Evolutionary conservation across 2,888 invertebrate species (phyloP).

Genomic region (Agrochola litura): DNA sequence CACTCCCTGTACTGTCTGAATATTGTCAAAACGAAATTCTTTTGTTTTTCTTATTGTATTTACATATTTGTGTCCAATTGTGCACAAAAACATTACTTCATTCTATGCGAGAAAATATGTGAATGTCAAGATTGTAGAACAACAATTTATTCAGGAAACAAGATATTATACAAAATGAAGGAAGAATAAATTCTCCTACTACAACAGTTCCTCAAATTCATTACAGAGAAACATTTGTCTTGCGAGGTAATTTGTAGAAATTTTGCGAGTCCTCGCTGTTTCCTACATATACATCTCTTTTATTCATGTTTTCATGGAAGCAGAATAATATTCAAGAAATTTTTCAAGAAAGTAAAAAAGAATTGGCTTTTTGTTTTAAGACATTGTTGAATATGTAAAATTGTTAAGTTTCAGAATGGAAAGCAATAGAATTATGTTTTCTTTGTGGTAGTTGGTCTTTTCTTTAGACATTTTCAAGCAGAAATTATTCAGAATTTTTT

Average conservation of each 20-base stretch:
- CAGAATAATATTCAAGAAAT: constrained; percentile 16
- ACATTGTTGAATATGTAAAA: constrained; percentile 19
- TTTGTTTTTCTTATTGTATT: background rate
- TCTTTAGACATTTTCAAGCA: background rate
- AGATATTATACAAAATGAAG: constrained; percentile 12
- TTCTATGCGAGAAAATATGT: background rate
- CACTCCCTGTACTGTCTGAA: background rate
- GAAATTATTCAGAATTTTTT: background rate
- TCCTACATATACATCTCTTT: background rate
- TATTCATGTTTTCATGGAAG: constrained; percentile 39
- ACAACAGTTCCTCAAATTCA: constrained; percentile 37
- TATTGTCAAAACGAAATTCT: background rate
- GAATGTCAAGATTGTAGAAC: constrained; percentile 10
- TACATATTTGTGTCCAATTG: background rate
- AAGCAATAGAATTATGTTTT: constrained; percentile 6
- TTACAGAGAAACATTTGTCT: constrained; percentile 25
- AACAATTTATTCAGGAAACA: constrained; percentile 19
- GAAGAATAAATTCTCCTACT: constrained; percentile 27
- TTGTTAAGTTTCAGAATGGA: background rate
- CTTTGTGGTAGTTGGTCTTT: background rate
- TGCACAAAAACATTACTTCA: background rate
- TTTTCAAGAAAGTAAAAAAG: background rate
- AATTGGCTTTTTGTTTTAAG: background rate
- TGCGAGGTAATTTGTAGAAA: constrained; percentile 22
- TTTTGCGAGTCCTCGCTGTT: constrained; percentile 1